A percentile compares a stretch with the other conserved stretches of the same genome.
phyloP scores from a whole-genome alignment of 2,797 vertebrate genomes.

The Xerus rutilus region DNA sequence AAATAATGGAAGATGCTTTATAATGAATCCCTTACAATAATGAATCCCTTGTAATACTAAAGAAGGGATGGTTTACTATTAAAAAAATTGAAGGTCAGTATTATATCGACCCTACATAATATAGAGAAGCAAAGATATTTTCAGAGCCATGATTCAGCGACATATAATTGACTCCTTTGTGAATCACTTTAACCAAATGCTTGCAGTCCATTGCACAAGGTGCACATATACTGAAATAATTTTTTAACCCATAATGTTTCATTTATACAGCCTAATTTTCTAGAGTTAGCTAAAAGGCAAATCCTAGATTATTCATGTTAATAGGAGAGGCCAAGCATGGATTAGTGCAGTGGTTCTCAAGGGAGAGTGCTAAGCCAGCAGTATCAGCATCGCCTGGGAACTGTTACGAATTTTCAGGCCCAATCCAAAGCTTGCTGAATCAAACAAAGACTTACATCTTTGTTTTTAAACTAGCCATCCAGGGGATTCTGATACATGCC shows the following conservation, averaged over 20 bases:
- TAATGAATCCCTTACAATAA: background rate
- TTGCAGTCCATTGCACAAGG: background rate
- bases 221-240: background rate
- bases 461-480: background rate
- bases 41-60: background rate
- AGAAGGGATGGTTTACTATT: background rate
- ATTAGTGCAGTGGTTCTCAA: conserved; percentile 39
- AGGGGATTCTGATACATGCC: conserved; percentile 18
- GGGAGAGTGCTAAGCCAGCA: background rate
- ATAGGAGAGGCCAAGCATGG: conserved; percentile 1
- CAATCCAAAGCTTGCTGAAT: background rate
- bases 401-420: background rate
- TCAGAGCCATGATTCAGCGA: background rate
- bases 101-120: background rate
- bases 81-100: background rate
- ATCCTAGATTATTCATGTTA: conserved; percentile 52
- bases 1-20: background rate
- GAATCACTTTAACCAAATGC: conserved; percentile 8
- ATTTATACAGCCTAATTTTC: background rate
- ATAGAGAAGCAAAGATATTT: background rate
- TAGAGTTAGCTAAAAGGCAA: conserved; percentile 31
- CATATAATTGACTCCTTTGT: background rate
- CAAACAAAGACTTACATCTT: conserved; percentile 8
- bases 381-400: conserved; percentile 5
- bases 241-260: background rate